Evolutionary conservation across 2,113 vertebrate genomes (phyloP), one percentile per base, ranked within the genome.

Genomic region (Phasianus colchicus): DNA sequence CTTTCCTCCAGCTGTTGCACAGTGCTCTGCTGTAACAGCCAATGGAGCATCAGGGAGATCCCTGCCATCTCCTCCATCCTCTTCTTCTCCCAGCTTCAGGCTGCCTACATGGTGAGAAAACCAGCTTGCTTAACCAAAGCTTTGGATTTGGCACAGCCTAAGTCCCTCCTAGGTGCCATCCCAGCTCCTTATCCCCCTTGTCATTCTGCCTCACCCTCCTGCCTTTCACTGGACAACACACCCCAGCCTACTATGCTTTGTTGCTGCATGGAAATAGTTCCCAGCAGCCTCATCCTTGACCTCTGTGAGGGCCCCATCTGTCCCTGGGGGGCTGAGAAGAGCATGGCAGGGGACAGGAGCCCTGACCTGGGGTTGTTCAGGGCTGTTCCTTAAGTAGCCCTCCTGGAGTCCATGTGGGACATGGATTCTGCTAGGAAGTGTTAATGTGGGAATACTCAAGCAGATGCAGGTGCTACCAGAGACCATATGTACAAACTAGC

Each of bases 401-500:
- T 63, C 45, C n/a, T 25, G 12, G 65, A 43, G 47, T 32, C n/a
- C n/a, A n/a, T n/a, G n/a, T n/a, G n/a, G n/a, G n/a, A n/a, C 43
- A 70, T 3, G 1, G 34, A 58, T 90, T 43, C 72, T 24, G 16
- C 57, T 61, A 78, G 58, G 77, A 93, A 81, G 75, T 16, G 34
- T 43, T 89, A 34, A 84, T 11, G 21, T 82, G 73, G 77, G 81
- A 91, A 72, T 73, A 54, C 70, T 78, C 50, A 64, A 89, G 36
- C 85, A 88, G 91, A 83, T 90, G 88, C 76, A 71, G 63, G 61
- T 50, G 72, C 76, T 96, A 80, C 78, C 19, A 34, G 88, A 48
- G 24, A 25, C 24, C 24, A 13, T 25, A 30, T 10, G 7, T 30
- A 54, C 52, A 54, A 30, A 30, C 27, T 17, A 29, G 42, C 4